These are phyloP conservation scores for Mobula birostris DNA, from an alignment of 2,113 vertebrate genomes.

Conservation along the genomic window DNA sequence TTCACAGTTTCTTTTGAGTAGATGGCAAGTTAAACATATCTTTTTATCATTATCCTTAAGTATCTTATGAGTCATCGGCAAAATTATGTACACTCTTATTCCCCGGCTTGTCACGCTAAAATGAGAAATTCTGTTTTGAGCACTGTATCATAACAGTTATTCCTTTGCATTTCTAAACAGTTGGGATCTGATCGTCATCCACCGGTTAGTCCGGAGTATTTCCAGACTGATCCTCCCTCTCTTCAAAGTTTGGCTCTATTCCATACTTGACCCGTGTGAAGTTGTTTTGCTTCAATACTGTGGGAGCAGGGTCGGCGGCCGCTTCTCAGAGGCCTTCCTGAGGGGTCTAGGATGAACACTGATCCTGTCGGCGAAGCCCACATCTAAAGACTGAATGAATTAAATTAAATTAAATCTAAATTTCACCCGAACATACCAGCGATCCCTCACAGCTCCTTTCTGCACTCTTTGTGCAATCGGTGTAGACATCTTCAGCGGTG, in stretches of 20 bases:
- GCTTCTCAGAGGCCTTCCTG: no score
- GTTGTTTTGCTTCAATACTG: not conserved
- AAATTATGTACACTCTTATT: not conserved
- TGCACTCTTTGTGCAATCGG: not conserved
- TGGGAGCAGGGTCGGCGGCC: not conserved
- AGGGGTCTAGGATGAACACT: no score
- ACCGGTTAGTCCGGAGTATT: not conserved
- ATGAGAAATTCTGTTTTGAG: not conserved
- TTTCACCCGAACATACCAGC: not conserved
- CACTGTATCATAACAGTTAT: not conserved
- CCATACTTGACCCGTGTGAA: not conserved
- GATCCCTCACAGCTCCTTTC: not conserved
- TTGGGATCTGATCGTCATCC: not conserved
- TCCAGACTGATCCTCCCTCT: not conserved
- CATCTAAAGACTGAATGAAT: no score
- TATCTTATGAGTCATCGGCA: not conserved
- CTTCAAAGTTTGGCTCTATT: not conserved
- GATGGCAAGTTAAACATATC: not conserved
- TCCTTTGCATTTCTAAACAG: not conserved
- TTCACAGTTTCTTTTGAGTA: not conserved
- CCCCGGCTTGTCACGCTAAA: not conserved
- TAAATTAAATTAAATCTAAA: not conserved
- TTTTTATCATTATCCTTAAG: not conserved
- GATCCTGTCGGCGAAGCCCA: no score
- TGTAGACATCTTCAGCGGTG: no score